Evolutionary conservation across 2,797 vertebrate species (phyloP).

Genomic region (Enteromius mattozi): DNA sequence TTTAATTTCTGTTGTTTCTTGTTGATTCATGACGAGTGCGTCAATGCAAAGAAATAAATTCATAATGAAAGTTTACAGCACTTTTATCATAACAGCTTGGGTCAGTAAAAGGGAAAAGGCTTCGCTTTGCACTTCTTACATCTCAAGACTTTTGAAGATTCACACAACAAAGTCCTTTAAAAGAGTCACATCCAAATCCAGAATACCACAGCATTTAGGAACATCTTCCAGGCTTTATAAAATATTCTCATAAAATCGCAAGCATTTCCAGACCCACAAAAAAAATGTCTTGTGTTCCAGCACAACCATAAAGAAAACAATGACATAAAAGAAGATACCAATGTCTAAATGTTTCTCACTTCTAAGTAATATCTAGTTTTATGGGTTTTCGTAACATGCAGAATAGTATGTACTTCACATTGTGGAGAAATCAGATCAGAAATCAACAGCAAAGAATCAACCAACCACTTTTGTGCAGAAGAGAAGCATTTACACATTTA

Average conservation of each 20-base stretch:
- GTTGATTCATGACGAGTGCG: background rate
- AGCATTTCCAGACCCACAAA: slow-evolving; percentile 58
- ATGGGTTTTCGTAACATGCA: slow-evolving; percentile 11
- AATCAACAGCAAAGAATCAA: slow-evolving; percentile 2
- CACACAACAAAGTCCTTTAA: slow-evolving; percentile 64
- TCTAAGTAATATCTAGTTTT: background rate
- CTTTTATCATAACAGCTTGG: background rate
- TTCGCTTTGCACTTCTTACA: background rate
- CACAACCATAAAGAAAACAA: slow-evolving; percentile 57
- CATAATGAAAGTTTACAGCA: background rate
- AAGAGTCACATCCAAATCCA: slow-evolving; percentile 53
- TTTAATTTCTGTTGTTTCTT: background rate
- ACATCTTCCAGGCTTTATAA: slow-evolving; percentile 52
- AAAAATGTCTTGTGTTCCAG: slow-evolving; percentile 65
- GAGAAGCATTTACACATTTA: slow-evolving; percentile 42
- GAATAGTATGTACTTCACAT: slow-evolving; percentile 17
- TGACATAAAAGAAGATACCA: slow-evolving; percentile 19
- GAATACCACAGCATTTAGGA: slow-evolving; percentile 58
- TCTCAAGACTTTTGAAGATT: background rate
- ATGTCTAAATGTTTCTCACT: slow-evolving; percentile 8
- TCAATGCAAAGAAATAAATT: background rate
- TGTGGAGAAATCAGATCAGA: background rate
- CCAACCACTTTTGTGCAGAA: slow-evolving; percentile 4
- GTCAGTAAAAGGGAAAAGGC: background rate
- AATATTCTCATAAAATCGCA: slow-evolving; percentile 55